Base-by-base conservation (phyloP, 1,140 invertebrate species). In the Papilio glaucus region DNA sequence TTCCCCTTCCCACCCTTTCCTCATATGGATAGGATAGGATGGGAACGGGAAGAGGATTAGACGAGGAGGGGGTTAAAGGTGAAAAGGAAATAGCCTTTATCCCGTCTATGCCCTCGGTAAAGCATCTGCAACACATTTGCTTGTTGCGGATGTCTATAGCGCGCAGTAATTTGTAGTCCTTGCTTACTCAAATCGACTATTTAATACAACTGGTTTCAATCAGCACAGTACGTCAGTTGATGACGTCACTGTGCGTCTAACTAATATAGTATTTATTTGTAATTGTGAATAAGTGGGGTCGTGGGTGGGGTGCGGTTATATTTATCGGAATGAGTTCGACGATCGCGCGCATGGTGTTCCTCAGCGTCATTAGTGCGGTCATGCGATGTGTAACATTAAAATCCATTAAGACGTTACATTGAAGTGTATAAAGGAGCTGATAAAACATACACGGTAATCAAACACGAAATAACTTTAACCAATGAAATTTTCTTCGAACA, bases 181-280 rank as follows among this genome's bases (percentile, higher is more conserved):
- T 24, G 8, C 45, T 49, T 49, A 49, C n/a, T n/a, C 45, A 18
- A 49, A 21, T 15, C 1, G 18, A 49, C 6, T n/a, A 42, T 13
- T 18, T 15, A 12, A 7, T 49, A 4, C 45, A 49, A 10, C 49
- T 57, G 49, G 9, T 24, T 57, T 57, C 15, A 21, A 21, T 57
- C 49, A 4, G 45, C 24, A 12, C 10, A n/a, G 4, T 57, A 57
- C 49, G 49, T 57, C 49, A 57, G 4, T 57, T n/a, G 12, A 2
- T 57, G 10, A 57, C 49, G 49, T 57, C 49, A 57, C 5, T 24
- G 21, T 57, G 49, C 49, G 49, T 57, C 18, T 57, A 57, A 57
- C 49, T 26, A 57, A 57, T 57, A 57, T 24, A 57, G 49, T 26
- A 57, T 57, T 57, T 24, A 57, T 57, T 26, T 57, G 49, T 57